phyloP scores from a whole-genome alignment of 23 tunicate genomes.

The Halocynthia aurantium region DNA sequence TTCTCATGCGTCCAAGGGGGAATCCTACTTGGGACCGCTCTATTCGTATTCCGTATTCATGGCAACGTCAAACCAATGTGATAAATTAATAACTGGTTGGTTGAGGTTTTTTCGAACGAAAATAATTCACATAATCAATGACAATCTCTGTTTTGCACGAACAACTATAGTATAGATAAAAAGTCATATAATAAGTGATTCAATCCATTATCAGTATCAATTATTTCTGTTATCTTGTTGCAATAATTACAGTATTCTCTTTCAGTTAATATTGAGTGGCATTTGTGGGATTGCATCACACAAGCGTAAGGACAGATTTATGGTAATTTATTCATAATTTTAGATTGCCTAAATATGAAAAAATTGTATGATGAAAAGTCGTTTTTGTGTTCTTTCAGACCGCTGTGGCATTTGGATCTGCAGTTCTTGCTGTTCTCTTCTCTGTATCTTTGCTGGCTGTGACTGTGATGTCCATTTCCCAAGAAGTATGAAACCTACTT shows the following conservation, averaged over 20 bases:
- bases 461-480: constrained; percentile 52
- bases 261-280: constrained; percentile 16
- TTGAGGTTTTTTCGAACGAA: too few species aligned
- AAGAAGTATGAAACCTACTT: constrained; percentile 34
- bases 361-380: neutral
- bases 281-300: constrained; percentile 1
- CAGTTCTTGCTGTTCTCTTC: constrained; percentile 45
- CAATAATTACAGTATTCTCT: neutral
- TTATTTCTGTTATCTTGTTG: too few species aligned
- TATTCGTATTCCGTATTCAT: too few species aligned
- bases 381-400: constrained; percentile 29
- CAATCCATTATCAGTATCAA: too few species aligned
- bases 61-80: too few species aligned
- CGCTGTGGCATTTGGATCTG: constrained; percentile 57
- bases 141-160: too few species aligned
- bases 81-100: too few species aligned
- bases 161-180: too few species aligned
- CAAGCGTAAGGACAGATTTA: constrained; percentile 23
- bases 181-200: too few species aligned
- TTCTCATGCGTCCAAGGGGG: neutral
- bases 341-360: neutral
- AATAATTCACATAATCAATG: too few species aligned
- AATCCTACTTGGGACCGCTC: too few species aligned
- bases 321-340: neutral
- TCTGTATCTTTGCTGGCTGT: constrained; percentile 36